Evolutionary conservation across 2,888 invertebrate genomes (phyloP).

Genomic region (Drosophila anomalata): DNA sequence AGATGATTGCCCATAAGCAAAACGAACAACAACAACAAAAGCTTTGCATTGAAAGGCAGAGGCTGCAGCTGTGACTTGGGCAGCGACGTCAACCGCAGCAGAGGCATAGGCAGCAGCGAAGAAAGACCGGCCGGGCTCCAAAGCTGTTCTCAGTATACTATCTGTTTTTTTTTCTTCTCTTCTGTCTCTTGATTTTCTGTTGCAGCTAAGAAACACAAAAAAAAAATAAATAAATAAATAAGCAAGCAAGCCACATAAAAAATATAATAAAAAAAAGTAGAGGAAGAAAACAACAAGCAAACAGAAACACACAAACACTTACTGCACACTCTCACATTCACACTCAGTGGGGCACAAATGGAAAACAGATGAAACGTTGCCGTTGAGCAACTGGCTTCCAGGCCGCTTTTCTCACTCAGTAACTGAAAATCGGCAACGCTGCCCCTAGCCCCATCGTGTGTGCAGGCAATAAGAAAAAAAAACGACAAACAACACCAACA

Average conservation of each 20-base stretch:
- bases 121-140: conserved; percentile 69
- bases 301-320: conserved; percentile 61
- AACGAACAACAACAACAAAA: conserved; percentile 52
- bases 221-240: conserved; percentile 69
- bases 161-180: not conserved
- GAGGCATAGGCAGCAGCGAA: conserved; percentile 14
- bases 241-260: conserved; percentile 54
- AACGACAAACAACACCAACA: conserved; percentile 52
- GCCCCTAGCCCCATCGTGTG: conserved; percentile 33
- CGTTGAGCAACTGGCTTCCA: conserved; percentile 57
- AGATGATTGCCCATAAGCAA: conserved; percentile 79
- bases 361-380: conserved; percentile 72
- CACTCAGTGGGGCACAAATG: conserved; percentile 39
- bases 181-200: conserved; percentile 24
- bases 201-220: conserved; percentile 58
- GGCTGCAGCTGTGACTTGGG: conserved; percentile 20
- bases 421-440: conserved; percentile 69
- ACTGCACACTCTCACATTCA: conserved; percentile 22
- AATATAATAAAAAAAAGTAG: conserved; percentile 28
- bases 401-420: conserved; percentile 52
- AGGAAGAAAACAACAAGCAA: conserved; percentile 50
- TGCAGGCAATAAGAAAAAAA: conserved; percentile 68
- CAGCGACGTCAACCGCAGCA: conserved; percentile 11
- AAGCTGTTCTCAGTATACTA: conserved; percentile 35
- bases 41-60: conserved; percentile 40